phyloP scores from a whole-genome alignment of 2,797 vertebrate species.

The Chrysocyon brachyurus region DNA sequence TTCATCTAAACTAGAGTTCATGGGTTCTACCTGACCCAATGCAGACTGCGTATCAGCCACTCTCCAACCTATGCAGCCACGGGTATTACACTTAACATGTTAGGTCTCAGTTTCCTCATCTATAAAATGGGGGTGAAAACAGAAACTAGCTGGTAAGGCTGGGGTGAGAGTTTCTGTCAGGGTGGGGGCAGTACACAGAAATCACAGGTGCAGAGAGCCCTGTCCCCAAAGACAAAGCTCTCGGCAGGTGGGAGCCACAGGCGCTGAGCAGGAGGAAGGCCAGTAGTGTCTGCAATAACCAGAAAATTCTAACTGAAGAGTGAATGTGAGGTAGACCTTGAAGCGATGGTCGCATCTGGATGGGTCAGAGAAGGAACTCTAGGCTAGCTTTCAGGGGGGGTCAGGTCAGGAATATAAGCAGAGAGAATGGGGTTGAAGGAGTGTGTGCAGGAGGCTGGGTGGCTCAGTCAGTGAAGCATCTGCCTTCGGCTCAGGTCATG shows the following conservation, averaged over 20 bases:
- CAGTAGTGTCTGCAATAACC: not conserved
- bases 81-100: not conserved
- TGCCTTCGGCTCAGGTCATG: too few relatives aligned
- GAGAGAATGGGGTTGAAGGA: not conserved
- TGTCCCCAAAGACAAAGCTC: too few relatives aligned
- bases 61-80: not conserved
- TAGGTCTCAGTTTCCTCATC: not conserved
- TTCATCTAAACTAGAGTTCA: not conserved
- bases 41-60: too few relatives aligned
- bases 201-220: fast-evolving
- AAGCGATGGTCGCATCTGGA: too few relatives aligned
- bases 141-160: not conserved
- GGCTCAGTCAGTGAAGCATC: too few relatives aligned
- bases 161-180: not conserved
- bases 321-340: fast-evolving
- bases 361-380: not conserved
- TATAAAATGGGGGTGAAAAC: not conserved
- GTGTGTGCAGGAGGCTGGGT: too few relatives aligned
- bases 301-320: not conserved
- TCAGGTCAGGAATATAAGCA: not conserved
- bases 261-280: not conserved
- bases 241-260: fast-evolving
- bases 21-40: not conserved
- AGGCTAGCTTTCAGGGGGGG: fast-evolving
- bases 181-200: not conserved